Evolutionary conservation across 2,113 vertebrate genomes (phyloP).

Genomic region (Lagopus leucura): DNA sequence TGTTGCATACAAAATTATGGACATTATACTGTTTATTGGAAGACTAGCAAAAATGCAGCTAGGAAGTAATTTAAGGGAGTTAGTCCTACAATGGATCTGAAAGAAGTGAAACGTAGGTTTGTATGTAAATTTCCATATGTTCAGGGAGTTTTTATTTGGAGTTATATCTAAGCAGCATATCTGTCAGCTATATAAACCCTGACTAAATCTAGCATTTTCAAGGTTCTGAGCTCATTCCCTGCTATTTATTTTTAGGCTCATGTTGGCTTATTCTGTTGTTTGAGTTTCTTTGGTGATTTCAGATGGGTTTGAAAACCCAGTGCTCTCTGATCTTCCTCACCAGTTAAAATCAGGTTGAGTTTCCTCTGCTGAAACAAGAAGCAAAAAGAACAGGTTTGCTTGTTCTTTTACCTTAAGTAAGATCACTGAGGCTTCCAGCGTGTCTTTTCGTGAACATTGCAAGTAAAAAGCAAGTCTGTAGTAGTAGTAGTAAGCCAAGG

Average conservation of each 20-base stretch:
- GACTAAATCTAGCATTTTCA: background rate
- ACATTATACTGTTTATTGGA: background rate
- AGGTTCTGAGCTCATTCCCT: background rate
- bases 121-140: background rate
- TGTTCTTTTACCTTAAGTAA: background rate
- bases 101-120: background rate
- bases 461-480: background rate
- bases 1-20: background rate
- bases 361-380: background rate
- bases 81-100: background rate
- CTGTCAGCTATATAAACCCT: background rate
- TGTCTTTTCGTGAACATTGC: background rate
- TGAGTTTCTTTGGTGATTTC: background rate
- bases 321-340: background rate
- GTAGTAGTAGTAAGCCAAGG: background rate
- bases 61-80: background rate
- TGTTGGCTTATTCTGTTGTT: background rate
- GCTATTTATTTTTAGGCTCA: background rate
- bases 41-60: background rate
- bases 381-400: background rate
- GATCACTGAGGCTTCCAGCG: background rate
- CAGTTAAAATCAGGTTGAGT: background rate
- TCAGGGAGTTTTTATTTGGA: background rate
- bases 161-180: background rate
- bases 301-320: background rate